Conservation (phyloP, 2,113 vertebrate genomes). For the Ptilonorhynchus violaceus region DNA sequence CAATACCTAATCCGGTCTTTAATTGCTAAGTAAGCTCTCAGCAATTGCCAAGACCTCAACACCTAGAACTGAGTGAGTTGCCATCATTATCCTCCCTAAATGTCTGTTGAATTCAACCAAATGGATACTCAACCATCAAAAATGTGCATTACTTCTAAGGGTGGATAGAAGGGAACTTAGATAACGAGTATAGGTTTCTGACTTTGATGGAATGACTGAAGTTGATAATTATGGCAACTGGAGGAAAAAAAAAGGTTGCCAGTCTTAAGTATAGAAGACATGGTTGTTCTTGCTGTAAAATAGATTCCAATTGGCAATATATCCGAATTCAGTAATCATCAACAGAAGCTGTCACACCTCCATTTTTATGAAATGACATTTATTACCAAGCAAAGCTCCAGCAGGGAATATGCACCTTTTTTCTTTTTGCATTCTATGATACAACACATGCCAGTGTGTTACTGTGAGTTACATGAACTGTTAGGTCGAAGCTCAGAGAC, state of each 20-base stretch:
- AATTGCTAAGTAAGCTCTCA: not conserved
- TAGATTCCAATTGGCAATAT: not conserved
- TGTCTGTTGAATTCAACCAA: not conserved
- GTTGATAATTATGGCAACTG: not conserved
- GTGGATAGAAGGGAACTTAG: not conserved
- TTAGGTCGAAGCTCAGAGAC: not conserved
- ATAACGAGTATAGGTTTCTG: not conserved
- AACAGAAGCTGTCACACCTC: constrained; percentile 7
- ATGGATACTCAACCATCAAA: not conserved
- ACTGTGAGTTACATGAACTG: not conserved
- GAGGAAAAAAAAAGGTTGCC: not conserved
- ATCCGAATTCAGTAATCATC: not conserved
- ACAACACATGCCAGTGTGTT: not conserved
- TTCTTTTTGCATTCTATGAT: not conserved
- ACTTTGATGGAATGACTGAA: not conserved
- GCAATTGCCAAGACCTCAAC: not conserved
- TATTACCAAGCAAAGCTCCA: not conserved
- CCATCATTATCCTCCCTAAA: not conserved
- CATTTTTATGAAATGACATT: constrained; percentile 17
- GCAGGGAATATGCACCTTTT: not conserved
- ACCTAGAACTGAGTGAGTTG: not conserved
- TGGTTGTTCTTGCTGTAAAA: not conserved
- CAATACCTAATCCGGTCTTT: not conserved
- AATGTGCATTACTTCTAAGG: not conserved
- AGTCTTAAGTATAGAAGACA: not conserved